Evolutionary conservation across 2,113 vertebrate genomes (phyloP).

Genomic region (Pelobates fuscus): DNA sequence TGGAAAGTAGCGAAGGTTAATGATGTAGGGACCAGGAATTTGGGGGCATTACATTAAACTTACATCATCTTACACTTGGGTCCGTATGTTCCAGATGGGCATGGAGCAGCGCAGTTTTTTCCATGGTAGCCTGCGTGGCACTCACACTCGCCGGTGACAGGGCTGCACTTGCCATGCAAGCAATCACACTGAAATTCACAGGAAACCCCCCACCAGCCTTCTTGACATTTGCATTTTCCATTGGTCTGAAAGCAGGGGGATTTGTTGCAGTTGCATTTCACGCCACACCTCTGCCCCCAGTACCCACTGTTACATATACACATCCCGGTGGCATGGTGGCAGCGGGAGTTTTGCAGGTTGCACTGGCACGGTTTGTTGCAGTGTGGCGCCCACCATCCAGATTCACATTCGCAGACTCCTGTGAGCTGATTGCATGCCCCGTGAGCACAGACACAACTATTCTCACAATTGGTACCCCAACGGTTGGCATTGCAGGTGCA

Average conservation of each 20-base stretch:
- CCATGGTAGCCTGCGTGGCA: slow-evolving; percentile 80
- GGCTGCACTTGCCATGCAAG: slow-evolving; percentile 70
- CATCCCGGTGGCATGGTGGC: slow-evolving; percentile 74
- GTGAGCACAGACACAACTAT: slow-evolving; percentile 73
- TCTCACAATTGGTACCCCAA: slow-evolving; percentile 84
- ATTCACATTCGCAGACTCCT: slow-evolving; percentile 80
- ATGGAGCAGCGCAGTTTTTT: slow-evolving; percentile 70
- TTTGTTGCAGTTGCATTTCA: slow-evolving; percentile 72
- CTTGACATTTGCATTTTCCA: slow-evolving; percentile 76
- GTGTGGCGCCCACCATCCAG: slow-evolving; percentile 80
- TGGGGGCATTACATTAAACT: no score
- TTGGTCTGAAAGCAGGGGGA: slow-evolving; percentile 77
- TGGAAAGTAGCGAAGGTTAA: no score
- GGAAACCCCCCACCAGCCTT: slow-evolving; percentile 73
- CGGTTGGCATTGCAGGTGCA: slow-evolving; percentile 77
- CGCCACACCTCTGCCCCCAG: slow-evolving; percentile 82
- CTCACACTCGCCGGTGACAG: slow-evolving; percentile 67
- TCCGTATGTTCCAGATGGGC: slow-evolving; percentile 73
- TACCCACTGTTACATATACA: slow-evolving; percentile 77
- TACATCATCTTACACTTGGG: slow-evolving; percentile 76
- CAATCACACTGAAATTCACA: slow-evolving; percentile 80
- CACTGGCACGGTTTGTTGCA: slow-evolving; percentile 82
- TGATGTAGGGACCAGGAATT: no score
- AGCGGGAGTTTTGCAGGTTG: slow-evolving; percentile 60
- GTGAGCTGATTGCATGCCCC: slow-evolving; percentile 75